Evolutionary conservation across 92 coral and sea anemone species (phyloP).

Genomic region (Umimayanthus chanpuru): DNA sequence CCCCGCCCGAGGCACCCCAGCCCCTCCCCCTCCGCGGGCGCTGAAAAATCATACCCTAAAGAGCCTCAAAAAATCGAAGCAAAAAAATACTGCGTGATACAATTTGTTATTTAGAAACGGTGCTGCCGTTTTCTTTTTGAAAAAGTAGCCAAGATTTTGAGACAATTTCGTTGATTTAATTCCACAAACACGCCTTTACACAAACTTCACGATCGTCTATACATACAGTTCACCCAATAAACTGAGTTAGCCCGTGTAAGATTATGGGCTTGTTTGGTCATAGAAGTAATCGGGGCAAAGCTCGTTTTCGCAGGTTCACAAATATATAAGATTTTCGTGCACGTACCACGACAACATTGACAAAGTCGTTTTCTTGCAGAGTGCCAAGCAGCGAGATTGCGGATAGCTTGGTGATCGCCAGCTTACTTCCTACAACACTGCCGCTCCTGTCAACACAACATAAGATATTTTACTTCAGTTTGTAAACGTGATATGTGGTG

Average conservation of each 20-base stretch:
- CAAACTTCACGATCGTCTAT: neutral
- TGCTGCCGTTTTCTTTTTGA: no score
- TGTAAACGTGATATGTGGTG: no score
- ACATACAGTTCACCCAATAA: neutral
- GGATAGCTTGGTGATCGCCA: slow-evolving; percentile 81
- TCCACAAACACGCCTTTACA: no score
- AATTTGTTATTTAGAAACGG: no score
- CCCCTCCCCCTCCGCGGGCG: no score
- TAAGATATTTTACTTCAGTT: neutral
- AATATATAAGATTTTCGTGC: neutral
- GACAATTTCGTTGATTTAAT: no score
- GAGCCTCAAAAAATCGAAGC: no score
- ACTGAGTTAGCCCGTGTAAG: neutral
- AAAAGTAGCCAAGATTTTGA: no score
- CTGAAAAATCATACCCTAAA: no score
- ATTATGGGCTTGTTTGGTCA: neutral
- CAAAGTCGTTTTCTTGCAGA: slow-evolving; percentile 97
- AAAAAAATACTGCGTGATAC: no score
- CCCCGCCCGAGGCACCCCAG: no score
- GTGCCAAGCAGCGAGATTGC: slow-evolving; percentile 84
- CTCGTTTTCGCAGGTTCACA: neutral
- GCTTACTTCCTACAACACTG: slow-evolving; percentile 87
- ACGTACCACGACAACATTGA: slow-evolving; percentile 76
- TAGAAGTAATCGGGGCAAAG: neutral
- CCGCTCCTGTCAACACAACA: slow-evolving; percentile 76